A percentile compares a stretch with the other conserved stretches of the same genome.
Evolutionary conservation across 2,113 vertebrate genomes (phyloP).

Genomic region (Muntiacus muntjak): DNA sequence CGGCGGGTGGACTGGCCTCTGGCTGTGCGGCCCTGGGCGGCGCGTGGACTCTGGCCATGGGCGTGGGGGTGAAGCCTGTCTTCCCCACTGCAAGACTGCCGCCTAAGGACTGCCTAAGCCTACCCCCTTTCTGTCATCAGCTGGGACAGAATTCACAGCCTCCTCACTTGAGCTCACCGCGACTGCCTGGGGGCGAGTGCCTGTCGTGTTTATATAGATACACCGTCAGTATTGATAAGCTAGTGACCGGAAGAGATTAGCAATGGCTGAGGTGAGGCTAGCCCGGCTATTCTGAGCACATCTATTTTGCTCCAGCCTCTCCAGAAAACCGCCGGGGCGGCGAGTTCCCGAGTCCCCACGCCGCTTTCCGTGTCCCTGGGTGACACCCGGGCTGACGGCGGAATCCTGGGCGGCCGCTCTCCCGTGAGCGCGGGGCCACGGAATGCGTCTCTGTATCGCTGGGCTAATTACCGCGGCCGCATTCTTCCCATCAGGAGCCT

Average conservation of each 20-base stretch:
- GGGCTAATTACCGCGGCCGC: neutral
- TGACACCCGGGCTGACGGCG: neutral
- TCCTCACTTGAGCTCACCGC: rapidly evolving
- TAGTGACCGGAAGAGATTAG: neutral
- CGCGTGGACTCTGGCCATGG: too few relatives aligned
- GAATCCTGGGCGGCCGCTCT: neutral
- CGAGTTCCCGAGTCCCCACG: rapidly evolving
- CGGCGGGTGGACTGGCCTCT: neutral
- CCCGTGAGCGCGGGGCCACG: rapidly evolving
- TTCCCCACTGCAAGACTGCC: rapidly evolving
- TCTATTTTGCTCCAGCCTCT: neutral
- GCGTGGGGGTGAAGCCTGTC: rapidly evolving
- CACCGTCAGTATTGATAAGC: rapidly evolving
- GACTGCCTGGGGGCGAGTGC: rapidly evolving
- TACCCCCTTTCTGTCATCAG: too few relatives aligned
- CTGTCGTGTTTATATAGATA: neutral
- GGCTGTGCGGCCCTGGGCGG: rapidly evolving
- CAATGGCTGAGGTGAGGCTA: rapidly evolving
- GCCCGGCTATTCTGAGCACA: rapidly evolving
- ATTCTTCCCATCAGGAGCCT: neutral
- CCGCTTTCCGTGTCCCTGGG: neutral
- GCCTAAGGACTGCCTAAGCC: rapidly evolving
- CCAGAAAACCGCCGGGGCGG: rapidly evolving
- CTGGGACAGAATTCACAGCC: rapidly evolving
- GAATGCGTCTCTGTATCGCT: rapidly evolving